Conservation (phyloP, 2,888 invertebrate species). For the Megaustenia siamemsis region DNA sequence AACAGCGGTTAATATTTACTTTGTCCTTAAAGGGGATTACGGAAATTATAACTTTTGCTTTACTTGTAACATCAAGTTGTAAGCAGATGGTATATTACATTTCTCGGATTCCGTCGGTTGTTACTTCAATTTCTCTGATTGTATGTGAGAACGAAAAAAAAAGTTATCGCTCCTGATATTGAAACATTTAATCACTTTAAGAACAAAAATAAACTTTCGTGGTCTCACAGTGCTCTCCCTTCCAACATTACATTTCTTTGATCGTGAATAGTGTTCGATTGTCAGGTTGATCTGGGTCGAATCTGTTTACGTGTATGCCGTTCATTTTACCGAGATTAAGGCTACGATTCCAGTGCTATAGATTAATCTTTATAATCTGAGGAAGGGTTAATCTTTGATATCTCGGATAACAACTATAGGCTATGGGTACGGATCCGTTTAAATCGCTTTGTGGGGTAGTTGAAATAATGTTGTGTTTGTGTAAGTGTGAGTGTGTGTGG, state of each 20-base stretch:
- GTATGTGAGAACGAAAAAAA: background rate
- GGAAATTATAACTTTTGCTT: conserved; percentile 13
- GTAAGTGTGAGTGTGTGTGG: too few relatives aligned
- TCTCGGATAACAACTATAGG: background rate
- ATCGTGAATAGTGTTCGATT: background rate
- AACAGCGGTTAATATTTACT: background rate
- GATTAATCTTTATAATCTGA: conserved; percentile 26
- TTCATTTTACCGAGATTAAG: conserved; percentile 12
- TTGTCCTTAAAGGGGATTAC: conserved; percentile 4
- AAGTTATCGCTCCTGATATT: background rate
- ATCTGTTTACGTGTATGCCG: background rate
- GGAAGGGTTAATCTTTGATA: background rate
- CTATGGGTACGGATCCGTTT: background rate
- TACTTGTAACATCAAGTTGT: background rate
- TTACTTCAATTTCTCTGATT: background rate
- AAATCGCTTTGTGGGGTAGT: background rate
- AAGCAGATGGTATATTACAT: conserved; percentile 11
- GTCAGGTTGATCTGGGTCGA: too few relatives aligned
- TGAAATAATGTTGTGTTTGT: too few relatives aligned
- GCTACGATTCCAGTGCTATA: background rate
- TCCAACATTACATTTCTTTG: background rate
- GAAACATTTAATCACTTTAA: background rate
- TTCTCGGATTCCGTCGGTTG: background rate
- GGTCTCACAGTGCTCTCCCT: background rate
- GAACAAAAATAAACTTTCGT: conserved; percentile 6